phyloP scores from a whole-genome alignment of 2,888 invertebrate species.

The Synergus itoensis region DNA sequence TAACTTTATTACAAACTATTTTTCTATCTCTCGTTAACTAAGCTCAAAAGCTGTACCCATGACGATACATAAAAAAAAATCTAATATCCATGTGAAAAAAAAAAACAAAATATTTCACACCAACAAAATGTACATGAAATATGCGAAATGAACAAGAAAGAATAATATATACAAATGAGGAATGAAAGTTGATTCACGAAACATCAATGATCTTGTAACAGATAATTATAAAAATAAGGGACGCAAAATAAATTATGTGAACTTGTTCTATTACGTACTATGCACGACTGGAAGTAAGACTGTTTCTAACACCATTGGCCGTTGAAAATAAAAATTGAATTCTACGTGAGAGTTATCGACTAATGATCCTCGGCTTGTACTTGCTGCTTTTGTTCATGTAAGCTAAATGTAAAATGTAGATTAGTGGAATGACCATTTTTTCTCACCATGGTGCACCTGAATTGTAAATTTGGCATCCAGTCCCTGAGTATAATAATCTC shows the following conservation, averaged over 20 bases:
- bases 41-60: constrained; percentile 39
- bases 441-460: constrained; percentile 47
- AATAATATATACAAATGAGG: constrained; percentile 51
- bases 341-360: constrained; percentile 11
- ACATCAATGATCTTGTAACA: constrained; percentile 35
- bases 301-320: constrained; percentile 10
- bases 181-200: constrained; percentile 49
- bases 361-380: constrained; percentile 31
- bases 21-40: constrained; percentile 6
- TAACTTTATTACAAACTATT: neutral
- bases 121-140: neutral
- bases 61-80: constrained; percentile 1
- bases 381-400: constrained; percentile 16
- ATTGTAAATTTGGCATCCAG: constrained; percentile 67
- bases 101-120: neutral
- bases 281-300: constrained; percentile 27
- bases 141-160: neutral
- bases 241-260: constrained; percentile 42
- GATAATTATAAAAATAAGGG: constrained; percentile 48
- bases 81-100: neutral
- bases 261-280: constrained; percentile 23
- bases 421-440: constrained; percentile 35
- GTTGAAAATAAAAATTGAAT: constrained; percentile 5
- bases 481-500: constrained; percentile 66
- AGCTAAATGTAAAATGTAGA: constrained; percentile 23